Evolutionary conservation across 2,888 invertebrate genomes (phyloP), one percentile per base, ranked within the genome.

Genomic region (Drosophila niveifrons): DNA sequence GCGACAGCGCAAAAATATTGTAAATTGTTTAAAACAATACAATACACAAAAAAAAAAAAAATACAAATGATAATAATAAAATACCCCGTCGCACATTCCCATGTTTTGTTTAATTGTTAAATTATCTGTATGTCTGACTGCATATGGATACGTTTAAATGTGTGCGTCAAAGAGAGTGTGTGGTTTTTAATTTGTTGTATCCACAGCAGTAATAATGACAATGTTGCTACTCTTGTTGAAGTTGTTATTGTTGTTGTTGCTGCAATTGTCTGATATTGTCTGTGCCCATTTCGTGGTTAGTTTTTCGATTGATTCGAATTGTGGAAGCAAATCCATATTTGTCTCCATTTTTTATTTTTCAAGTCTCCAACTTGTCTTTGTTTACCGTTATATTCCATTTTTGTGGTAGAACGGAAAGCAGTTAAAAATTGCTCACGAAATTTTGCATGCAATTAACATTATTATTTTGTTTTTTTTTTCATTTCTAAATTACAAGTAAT

Each of bases 121-220:
- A 64, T 66, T 80, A 65, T 71, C 66, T 72, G 67, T 52, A 31
- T 77, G 58, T 7, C 29, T 46, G 11, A 11, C 15, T 39, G 31
- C n/a, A n/a, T 15, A 28, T 31, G 10, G 9, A 41, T 39, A 28
- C 53, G 62, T 65, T 47, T 51, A 50, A 52, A 55, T 66, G 55
- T 48, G 29, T 48, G 41, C 59, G 47, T 52, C 29, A 44, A 62
- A 66, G 61, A 67, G 75, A 78, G 66, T 75, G 62, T 66, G 62
- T 66, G 59, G 43, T 52, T 75, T 74, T 83, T 67, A 78, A 50
- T 75, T 73, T 64, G 55, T 63, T 82, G 79, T 67, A 63, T 52
- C 58, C 34, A 61, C 70, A 74, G 50, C 72, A 58, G 39, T 70
- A 58, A 65, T 67, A 55, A 57, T 59, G 62, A 48, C 57, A 41